phyloP scores from a whole-genome alignment of 2,113 vertebrate species.

The Ailuropoda melanoleuca region DNA sequence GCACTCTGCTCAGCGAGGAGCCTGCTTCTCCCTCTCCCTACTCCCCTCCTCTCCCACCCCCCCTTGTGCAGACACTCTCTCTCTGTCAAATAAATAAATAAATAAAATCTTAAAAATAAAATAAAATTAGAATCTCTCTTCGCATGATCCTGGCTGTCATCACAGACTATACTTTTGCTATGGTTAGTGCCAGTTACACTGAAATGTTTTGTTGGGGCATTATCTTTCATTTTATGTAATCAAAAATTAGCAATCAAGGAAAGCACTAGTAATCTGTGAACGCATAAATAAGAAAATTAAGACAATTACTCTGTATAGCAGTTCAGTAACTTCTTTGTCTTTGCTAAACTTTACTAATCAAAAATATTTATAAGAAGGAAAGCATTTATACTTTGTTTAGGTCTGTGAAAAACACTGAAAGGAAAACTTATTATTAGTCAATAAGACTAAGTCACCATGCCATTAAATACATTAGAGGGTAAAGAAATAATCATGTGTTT shows the following conservation, averaged over 20 bases:
- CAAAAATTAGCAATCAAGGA: neutral
- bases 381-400: neutral
- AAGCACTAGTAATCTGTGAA: conserved; percentile 18
- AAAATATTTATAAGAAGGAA: neutral
- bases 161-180: neutral
- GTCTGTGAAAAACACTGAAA: neutral
- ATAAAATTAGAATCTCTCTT: neutral
- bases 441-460: neutral
- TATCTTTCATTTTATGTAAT: neutral
- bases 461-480: neutral
- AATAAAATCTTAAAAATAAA: neutral
- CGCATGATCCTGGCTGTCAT: neutral
- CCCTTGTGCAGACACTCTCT: no score
- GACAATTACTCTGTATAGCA: neutral
- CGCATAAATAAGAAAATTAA: conserved; percentile 43
- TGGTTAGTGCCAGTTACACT: neutral
- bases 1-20: no score
- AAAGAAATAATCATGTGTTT: neutral
- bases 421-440: neutral
- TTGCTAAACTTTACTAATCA: neutral
- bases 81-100: no score
- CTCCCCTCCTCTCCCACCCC: no score
- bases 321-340: conserved; percentile 11
- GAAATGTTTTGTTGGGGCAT: neutral
- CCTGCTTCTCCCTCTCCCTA: no score